Evolutionary conservation across 1,140 invertebrate genomes (phyloP), one percentile per base, ranked within the genome.

Genomic region (Ceratosolen solmsi): DNA sequence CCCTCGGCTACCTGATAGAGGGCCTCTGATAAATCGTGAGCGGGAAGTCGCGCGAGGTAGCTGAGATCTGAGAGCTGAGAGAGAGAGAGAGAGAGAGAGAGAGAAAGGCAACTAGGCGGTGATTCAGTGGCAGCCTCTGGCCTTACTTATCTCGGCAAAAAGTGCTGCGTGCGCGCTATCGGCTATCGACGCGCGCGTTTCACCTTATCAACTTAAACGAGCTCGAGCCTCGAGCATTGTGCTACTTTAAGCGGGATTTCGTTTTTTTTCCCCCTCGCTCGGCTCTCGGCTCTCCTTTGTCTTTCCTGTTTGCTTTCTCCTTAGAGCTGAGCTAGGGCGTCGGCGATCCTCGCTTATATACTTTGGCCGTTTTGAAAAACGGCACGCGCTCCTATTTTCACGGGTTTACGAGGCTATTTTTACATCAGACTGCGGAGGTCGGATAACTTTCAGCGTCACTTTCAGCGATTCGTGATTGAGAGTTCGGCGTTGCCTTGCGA

Each of bases 81-180:
- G n/a, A n/a, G n/a, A n/a, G n/a, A n/a, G n/a, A n/a, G n/a, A n/a
- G n/a, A 0, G 51, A 25, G 54, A 74, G 22, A 36, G 51, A 36
- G 36, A 58, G 70, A 49, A 49, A 60, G 25, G 20, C 70, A 68
- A 46, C 30, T 9, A n/a, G n/a, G n/a, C n/a, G 17, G 79, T 82
- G 82, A 85, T 82, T 76, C 81, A 80, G 79, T 79, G 65, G 63
- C 76, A 84, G 82, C 82, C 79, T 83, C 80, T 84, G 65, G 78
- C 72, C 65, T 83, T 85, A 83, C 82, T 86, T 85, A 84, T 84
- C 80, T 75, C 22, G 56, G n/a, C 60, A 33, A 33, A 86, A 85
- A 86, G 82, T 86, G 84, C 84, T 82, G 85, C 86, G 84, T 85
- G 84, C 79, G 84, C 84, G 82, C 63, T 87, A 87, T 86, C 86